These are phyloP conservation scores for Valencia hispanica DNA, from an alignment of 2,797 vertebrate species.

Conservation along the genomic window DNA sequence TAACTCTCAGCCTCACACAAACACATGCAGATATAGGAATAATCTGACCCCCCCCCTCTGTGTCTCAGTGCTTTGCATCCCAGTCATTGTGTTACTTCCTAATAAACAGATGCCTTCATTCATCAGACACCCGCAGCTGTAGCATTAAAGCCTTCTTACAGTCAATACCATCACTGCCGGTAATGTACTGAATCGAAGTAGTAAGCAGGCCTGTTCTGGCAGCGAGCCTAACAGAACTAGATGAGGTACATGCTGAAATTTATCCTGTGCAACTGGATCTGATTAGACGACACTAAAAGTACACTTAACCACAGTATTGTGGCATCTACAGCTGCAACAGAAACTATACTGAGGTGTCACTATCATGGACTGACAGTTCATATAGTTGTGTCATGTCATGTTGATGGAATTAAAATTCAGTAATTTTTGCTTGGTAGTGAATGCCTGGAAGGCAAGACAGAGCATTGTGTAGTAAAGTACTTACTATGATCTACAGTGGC, in stretches of 20 bases:
- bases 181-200: conserved; percentile 53
- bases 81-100: conserved; percentile 62
- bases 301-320: not conserved
- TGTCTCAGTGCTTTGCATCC: conserved; percentile 59
- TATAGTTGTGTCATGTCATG: too few relatives aligned
- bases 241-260: conserved; percentile 18
- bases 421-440: too few relatives aligned
- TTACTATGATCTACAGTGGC: not conserved
- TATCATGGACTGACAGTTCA: conserved; percentile 7
- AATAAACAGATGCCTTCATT: conserved; percentile 73
- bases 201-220: conserved; percentile 21
- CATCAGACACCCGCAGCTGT: conserved; percentile 61
- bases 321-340: conserved; percentile 2
- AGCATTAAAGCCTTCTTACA: conserved; percentile 57
- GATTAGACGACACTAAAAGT: not conserved
- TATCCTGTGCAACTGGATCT: conserved; percentile 6
- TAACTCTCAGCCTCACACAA: conserved; percentile 45
- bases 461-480: not conserved
- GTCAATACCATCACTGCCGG: conserved; percentile 49
- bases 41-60: conserved; percentile 55
- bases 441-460: not conserved
- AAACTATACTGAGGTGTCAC: conserved; percentile 11
- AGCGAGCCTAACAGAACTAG: conserved; percentile 1
- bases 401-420: too few relatives aligned
- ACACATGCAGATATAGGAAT: conserved; percentile 60